phyloP scores from a whole-genome alignment of 2,888 invertebrate genomes.

The Pachymerium ferrugineum region DNA sequence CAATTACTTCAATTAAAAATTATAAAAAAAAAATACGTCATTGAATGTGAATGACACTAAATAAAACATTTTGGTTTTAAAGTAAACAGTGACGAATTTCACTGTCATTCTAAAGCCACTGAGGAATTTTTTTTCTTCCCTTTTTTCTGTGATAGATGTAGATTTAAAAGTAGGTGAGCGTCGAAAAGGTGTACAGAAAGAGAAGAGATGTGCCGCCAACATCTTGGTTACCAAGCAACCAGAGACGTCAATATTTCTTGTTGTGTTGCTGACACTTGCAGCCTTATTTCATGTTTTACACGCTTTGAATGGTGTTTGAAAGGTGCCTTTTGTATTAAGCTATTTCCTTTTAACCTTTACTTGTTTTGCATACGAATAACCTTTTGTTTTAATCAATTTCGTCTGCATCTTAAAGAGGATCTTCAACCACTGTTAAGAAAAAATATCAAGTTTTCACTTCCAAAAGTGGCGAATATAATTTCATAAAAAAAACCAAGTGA shows the following conservation, averaged over 20 bases:
- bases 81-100: too few species aligned
- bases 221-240: background rate
- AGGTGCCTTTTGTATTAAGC: too few species aligned
- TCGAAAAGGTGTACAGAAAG: background rate
- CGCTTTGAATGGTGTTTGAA: too few species aligned
- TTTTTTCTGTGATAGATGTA: too few species aligned
- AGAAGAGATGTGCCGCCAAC: background rate
- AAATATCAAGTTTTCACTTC: too few species aligned
- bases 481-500: background rate
- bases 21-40: too few species aligned
- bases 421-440: too few species aligned
- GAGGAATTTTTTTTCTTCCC: too few species aligned
- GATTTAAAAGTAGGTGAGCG: background rate
- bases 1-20: too few species aligned
- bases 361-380: background rate
- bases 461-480: background rate
- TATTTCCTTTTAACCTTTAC: background rate
- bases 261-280: background rate
- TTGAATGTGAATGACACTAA: too few species aligned
- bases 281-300: background rate
- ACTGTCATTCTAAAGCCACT: too few species aligned
- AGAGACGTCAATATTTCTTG: conserved; percentile 6
- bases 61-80: too few species aligned
- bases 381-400: background rate
- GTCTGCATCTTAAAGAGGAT: background rate